These are phyloP conservation scores for Craterocephalus amniculus DNA, from an alignment of 2,797 vertebrate species.

Conservation along the genomic window DNA sequence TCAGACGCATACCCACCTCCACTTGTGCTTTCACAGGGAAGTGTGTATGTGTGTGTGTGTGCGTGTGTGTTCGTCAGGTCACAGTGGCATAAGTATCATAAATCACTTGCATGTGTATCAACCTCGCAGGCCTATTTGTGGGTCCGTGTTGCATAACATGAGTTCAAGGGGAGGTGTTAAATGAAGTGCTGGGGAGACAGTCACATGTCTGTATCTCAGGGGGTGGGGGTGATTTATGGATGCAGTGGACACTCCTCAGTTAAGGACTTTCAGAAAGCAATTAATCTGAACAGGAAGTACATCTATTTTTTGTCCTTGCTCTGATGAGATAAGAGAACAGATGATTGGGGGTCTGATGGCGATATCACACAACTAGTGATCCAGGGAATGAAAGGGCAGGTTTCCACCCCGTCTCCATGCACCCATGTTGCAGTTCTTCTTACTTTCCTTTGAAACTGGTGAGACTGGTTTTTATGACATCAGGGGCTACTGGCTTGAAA, in stretches of 20 bases:
- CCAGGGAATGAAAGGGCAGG: constrained; percentile 1
- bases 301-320: constrained; percentile 7
- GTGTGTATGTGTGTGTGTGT: constrained; percentile 15
- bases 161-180: constrained; percentile 68
- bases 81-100: constrained; percentile 25
- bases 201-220: constrained; percentile 56
- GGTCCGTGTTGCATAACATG: constrained; percentile 56
- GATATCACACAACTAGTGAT: neutral
- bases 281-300: constrained; percentile 28
- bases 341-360: constrained; percentile 12
- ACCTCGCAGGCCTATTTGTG: constrained; percentile 60
- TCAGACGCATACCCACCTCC: constrained; percentile 38
- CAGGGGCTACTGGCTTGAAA: constrained; percentile 23
- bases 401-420: constrained; percentile 13
- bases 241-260: constrained; percentile 30
- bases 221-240: constrained; percentile 31
- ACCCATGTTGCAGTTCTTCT: constrained; percentile 23
- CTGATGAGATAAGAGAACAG: constrained; percentile 16
- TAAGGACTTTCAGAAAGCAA: constrained; percentile 21
- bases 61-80: constrained; percentile 6
- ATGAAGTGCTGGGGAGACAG: constrained; percentile 62
- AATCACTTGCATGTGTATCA: constrained; percentile 19
- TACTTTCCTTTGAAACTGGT: neutral
- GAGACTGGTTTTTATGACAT: constrained; percentile 20
- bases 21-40: constrained; percentile 28